Evolutionary conservation across 2,113 vertebrate species (phyloP).

Genomic region (Pelmatolapia mariae): DNA sequence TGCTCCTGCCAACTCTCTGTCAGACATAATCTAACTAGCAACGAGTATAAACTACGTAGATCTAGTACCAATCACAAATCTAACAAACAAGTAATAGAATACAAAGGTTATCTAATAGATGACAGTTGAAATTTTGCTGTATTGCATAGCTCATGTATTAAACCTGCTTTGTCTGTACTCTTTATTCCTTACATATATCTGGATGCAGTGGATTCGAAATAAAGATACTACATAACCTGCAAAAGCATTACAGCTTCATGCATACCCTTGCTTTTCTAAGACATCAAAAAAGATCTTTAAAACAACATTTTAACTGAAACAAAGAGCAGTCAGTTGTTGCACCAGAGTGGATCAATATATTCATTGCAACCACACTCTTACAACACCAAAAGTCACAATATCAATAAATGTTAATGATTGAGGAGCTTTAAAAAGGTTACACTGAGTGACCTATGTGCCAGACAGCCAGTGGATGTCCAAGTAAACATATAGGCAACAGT

Average conservation of each 20-base stretch:
- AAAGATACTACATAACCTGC: neutral
- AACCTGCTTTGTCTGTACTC: neutral
- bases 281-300: neutral
- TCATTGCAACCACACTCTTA: neutral
- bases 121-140: neutral
- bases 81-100: neutral
- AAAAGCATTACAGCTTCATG: neutral
- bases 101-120: neutral
- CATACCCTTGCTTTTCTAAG: neutral
- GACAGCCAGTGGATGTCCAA: neutral
- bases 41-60: accelerated
- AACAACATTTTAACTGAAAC: neutral
- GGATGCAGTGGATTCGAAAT: neutral
- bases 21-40: neutral
- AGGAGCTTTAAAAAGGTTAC: neutral
- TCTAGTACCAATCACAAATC: too few species aligned
- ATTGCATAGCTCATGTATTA: neutral
- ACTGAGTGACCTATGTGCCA: neutral
- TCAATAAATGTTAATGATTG: neutral
- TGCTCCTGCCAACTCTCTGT: neutral
- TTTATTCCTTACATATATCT: neutral
- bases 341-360: accelerated
- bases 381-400: neutral
- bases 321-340: neutral
- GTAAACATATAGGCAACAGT: neutral